A percentile compares a stretch with the other conserved stretches of the same genome.
Conservation (phyloP, 23 tunicate species). For the Diplosoma virens region DNA sequence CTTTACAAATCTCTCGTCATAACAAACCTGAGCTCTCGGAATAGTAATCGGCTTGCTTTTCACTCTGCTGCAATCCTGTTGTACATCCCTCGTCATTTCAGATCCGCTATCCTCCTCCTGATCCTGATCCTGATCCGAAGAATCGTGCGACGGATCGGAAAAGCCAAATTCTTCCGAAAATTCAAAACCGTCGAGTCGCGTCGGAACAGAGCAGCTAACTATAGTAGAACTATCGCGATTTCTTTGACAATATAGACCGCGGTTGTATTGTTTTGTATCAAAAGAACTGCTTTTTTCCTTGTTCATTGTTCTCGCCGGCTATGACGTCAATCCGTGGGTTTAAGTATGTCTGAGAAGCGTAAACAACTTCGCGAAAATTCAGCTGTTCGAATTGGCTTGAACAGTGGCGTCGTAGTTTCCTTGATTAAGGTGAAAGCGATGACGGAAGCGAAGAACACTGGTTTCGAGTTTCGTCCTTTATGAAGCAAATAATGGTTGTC, state of each 20-base stretch:
- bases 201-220: neutral
- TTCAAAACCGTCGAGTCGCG: too few species aligned
- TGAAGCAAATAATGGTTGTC: too few species aligned
- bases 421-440: too few species aligned
- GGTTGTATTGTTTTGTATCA: neutral
- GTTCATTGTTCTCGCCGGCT: neutral
- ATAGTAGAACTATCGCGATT: neutral
- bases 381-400: too few species aligned
- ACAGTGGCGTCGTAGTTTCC: too few species aligned
- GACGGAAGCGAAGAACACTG: too few species aligned
- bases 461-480: too few species aligned
- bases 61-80: neutral
- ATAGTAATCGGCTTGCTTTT: slow-evolving; percentile 7
- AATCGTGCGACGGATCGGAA: neutral
- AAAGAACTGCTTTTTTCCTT: neutral
- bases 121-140: neutral
- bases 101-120: neutral
- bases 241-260: neutral
- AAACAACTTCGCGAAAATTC: too few species aligned
- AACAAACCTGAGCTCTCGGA: neutral
- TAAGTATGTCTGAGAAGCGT: too few species aligned
- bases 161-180: too few species aligned
- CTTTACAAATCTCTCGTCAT: too few species aligned
- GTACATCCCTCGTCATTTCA: neutral
- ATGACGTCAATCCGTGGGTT: slow-evolving; percentile 7